These are phyloP conservation scores for Ophonus ardosiacus DNA, from an alignment of 2,888 invertebrate genomes.

Conservation along the genomic window DNA sequence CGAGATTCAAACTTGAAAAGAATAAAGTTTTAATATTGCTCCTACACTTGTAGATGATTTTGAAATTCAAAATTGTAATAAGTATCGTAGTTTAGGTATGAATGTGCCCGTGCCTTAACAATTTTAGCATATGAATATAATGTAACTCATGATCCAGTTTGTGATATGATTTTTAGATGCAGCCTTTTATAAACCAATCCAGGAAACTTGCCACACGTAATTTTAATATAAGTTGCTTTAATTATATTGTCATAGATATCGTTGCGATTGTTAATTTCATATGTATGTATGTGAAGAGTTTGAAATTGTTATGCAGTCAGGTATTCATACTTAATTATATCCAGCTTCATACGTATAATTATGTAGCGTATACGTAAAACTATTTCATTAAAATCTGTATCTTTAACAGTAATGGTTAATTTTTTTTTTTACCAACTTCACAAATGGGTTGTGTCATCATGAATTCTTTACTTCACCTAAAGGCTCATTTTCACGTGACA, in stretches of 20 bases:
- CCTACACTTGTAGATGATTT: conserved; percentile 26
- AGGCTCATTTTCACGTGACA: no score
- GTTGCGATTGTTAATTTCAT: conserved; percentile 36
- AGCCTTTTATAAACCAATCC: conserved; percentile 53
- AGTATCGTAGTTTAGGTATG: conserved; percentile 53
- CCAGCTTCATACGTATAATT: conserved; percentile 44
- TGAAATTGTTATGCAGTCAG: conserved; percentile 48
- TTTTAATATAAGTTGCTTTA: conserved; percentile 54
- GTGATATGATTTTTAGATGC: conserved; percentile 53
- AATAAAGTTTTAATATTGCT: not conserved
- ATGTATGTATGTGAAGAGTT: conserved; percentile 50
- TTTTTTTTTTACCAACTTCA: conserved; percentile 38
- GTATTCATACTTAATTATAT: conserved; percentile 56
- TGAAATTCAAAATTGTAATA: conserved; percentile 42
- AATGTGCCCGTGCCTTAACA: conserved; percentile 61
- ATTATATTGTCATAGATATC: conserved; percentile 38
- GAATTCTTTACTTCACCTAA: no score
- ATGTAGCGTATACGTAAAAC: conserved; percentile 48
- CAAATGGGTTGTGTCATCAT: conserved; percentile 6
- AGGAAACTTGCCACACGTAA: conserved; percentile 57
- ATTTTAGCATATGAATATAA: conserved; percentile 44
- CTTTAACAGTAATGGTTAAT: conserved; percentile 23
- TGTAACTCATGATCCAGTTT: conserved; percentile 51
- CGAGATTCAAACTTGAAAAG: conserved; percentile 17
- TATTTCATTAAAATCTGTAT: conserved; percentile 40